Evolutionary conservation across 2,797 vertebrate genomes (phyloP), one percentile per base, ranked within the genome.

Genomic region (Salmo trutta): DNA sequence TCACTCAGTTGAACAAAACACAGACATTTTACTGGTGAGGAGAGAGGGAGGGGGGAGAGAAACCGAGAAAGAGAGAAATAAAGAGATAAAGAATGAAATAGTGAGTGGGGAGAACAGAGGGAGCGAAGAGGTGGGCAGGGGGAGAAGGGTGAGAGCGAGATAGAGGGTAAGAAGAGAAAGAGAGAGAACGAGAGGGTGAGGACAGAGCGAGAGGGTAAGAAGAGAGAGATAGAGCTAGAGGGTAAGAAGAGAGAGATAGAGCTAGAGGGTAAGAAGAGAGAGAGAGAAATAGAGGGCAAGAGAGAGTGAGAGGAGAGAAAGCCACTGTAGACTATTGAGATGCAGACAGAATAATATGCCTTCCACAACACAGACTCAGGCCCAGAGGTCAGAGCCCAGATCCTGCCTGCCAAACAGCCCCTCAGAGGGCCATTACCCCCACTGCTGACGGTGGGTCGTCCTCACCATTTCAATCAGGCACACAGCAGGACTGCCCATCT

Each of bases 401-500:
- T 21, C 56, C 56, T 92, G 92, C 94, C 94, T 93, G 95, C 94
- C 90, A 93, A 91, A 95, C 91, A 91, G 95, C 91, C 93, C 96
- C 96, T 95, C 81, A 59, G 97, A 97, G 97, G 96, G 95, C 92
- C 93, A 98, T 97, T 96, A 97, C 95, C 96, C 92, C 94, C 95
- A 91, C 94, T 93, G 95, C 96, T 96, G 94, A 96, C 94, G 91
- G 94, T 95, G 95, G 95, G 94, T 94, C 91, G 93, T 95, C 95
- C 95, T 96, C 96, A 94, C 95, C 95, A 93, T 96, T 98, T 95
- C 95, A 97, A 95, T 96, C 95, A 97, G 96, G 95, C 95, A 95
- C 93, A 93, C 95, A 94, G 96, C 96, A 92, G 95, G 94, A 93
- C 93, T 94, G 94, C 93, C 97, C 97, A 99, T 98, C 97, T 98